Conservation (phyloP, 2,113 vertebrate genomes). For the Crotalus tigris region DNA sequence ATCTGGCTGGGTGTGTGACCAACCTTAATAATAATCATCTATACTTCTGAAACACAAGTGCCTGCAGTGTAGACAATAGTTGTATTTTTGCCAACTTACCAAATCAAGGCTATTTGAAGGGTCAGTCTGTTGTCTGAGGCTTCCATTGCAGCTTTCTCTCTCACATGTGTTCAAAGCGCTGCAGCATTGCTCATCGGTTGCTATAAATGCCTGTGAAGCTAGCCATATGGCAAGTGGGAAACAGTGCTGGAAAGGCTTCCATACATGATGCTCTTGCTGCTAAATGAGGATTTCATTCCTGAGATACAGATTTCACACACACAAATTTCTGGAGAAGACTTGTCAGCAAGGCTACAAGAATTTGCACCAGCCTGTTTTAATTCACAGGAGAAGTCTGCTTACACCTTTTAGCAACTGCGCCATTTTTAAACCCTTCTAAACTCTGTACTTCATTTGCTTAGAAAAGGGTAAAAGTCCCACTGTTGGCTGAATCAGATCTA, state of each 20-base stretch:
- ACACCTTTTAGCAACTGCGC: constrained; percentile 26
- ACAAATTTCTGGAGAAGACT: constrained; percentile 64
- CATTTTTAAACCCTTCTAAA: constrained; percentile 14
- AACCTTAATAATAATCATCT: neutral
- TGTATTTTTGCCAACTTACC: neutral
- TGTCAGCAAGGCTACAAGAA: constrained; percentile 52
- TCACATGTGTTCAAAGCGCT: constrained; percentile 31
- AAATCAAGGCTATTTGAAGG: neutral
- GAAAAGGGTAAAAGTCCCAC: constrained; percentile 15
- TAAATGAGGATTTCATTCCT: constrained; percentile 65
- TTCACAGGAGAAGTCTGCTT: constrained; percentile 63
- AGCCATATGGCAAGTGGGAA: constrained; percentile 72
- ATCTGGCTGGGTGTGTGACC: neutral
- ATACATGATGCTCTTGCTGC: constrained; percentile 60
- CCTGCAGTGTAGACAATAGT: neutral
- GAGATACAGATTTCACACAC: constrained; percentile 65
- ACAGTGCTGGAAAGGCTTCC: constrained; percentile 65
- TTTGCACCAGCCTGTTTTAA: constrained; percentile 53
- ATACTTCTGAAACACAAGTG: too few relatives aligned
- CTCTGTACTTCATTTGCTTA: constrained; percentile 9
- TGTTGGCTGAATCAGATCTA: constrained; percentile 30
- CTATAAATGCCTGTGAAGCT: constrained; percentile 55
- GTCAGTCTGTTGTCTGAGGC: neutral
- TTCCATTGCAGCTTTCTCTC: constrained; percentile 9
- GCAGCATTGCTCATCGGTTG: constrained; percentile 49